A percentile compares a stretch with the other conserved stretches of the same genome.
Conservation (phyloP, 2,888 invertebrate species). For the Neoitamus cyanurus region DNA sequence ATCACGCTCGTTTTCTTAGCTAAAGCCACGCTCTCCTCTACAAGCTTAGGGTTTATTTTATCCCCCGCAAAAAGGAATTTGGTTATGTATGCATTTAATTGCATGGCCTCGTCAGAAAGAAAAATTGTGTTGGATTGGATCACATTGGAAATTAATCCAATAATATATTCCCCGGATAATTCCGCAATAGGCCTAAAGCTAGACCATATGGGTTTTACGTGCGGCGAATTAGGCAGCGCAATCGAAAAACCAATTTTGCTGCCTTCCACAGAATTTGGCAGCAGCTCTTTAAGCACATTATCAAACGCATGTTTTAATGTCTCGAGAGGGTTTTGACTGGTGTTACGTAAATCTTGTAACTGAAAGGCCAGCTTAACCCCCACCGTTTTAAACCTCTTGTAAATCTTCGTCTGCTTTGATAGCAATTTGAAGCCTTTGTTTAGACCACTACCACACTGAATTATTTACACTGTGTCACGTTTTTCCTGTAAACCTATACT, state of each 20-base stretch:
- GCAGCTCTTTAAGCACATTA: background rate
- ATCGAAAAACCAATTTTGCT: conserved; percentile 38
- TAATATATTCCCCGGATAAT: conserved; percentile 18
- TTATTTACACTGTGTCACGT: background rate
- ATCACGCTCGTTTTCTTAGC: conserved; percentile 22
- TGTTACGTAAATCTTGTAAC: background rate
- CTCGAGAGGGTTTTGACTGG: background rate
- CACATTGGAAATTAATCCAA: conserved; percentile 34
- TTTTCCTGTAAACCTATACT: background rate
- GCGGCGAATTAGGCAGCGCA: background rate
- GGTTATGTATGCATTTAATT: conserved; percentile 3
- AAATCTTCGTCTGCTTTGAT: background rate
- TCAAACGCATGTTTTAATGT: background rate
- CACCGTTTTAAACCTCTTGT: background rate
- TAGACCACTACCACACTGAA: background rate
- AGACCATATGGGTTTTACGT: conserved; percentile 34
- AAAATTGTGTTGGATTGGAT: conserved; percentile 14
- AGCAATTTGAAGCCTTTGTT: background rate
- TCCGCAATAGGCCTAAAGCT: conserved; percentile 18
- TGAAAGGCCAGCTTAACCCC: background rate
- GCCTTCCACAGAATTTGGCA: conserved; percentile 10
- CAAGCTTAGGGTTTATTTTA: background rate
- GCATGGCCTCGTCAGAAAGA: conserved; percentile 16
- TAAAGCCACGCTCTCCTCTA: conserved; percentile 2
- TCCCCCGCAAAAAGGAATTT: background rate